Evolutionary conservation across 2,113 vertebrate genomes (phyloP).

Genomic region (Motacilla alba): DNA sequence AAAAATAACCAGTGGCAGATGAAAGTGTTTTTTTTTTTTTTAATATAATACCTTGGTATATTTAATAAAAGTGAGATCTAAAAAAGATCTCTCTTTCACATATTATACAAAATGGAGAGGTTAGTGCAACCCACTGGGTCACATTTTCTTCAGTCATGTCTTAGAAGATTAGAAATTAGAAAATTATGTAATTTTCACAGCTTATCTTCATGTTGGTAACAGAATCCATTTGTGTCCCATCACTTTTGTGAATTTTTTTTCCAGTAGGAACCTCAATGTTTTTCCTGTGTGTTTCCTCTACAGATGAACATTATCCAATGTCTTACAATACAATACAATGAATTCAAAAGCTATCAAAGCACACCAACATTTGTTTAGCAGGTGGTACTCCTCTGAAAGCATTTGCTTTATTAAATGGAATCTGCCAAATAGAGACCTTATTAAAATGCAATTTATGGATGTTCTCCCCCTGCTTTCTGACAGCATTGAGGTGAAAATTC

Average conservation of each 20-base stretch:
- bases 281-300: constrained; percentile 24
- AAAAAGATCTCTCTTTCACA: constrained; percentile 84
- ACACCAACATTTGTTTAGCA: constrained; percentile 42
- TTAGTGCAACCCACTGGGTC: constrained; percentile 74
- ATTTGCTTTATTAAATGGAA: constrained; percentile 27
- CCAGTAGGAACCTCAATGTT: constrained; percentile 40
- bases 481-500: constrained; percentile 71
- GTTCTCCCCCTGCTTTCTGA: constrained; percentile 53
- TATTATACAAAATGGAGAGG: constrained; percentile 85
- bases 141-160: constrained; percentile 79
- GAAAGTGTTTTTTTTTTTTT: constrained; percentile 37
- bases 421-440: constrained; percentile 30
- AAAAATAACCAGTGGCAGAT: constrained; percentile 74
- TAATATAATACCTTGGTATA: constrained; percentile 79
- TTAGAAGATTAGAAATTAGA: constrained; percentile 90
- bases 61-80: constrained; percentile 87
- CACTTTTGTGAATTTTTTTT: constrained; percentile 30
- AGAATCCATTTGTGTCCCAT: constrained; percentile 45
- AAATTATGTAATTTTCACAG: constrained; percentile 76
- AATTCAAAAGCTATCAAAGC: constrained; percentile 40
- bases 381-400: constrained; percentile 72
- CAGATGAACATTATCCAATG: background rate
- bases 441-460: constrained; percentile 46
- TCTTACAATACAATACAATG: background rate
- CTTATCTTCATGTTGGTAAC: constrained; percentile 72